These are phyloP conservation scores for Holocentrus rufus DNA, from an alignment of 2,797 vertebrate species.

Conservation along the genomic window DNA sequence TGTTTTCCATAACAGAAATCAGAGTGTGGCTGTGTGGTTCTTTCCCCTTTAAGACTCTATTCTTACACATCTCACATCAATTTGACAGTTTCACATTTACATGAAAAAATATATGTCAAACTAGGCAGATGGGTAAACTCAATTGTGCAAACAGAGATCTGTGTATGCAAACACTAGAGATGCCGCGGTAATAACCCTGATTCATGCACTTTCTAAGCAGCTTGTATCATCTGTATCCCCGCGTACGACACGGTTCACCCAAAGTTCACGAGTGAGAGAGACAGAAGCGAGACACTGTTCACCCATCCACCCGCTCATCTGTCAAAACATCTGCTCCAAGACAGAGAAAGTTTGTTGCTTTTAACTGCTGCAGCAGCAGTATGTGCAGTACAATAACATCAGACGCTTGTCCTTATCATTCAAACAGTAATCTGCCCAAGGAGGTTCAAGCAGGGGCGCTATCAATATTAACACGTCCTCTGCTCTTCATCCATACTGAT, in stretches of 20 bases:
- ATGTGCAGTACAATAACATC: slow-evolving; percentile 50
- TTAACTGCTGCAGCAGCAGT: slow-evolving; percentile 29
- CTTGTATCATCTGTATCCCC: background rate
- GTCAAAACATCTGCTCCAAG: background rate
- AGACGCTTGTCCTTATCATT: slow-evolving; percentile 37
- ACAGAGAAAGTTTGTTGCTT: background rate
- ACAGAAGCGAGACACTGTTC: background rate
- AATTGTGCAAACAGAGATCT: no score
- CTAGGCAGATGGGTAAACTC: no score
- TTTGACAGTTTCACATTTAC: no score
- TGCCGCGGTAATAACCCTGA: background rate
- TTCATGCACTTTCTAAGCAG: background rate
- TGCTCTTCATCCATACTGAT: slow-evolving; percentile 55
- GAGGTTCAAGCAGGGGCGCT: slow-evolving; percentile 40
- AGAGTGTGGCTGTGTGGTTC: no score
- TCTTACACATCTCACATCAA: no score
- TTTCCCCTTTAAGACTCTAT: no score
- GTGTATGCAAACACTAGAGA: no score
- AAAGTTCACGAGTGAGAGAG: background rate
- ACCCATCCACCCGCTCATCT: background rate
- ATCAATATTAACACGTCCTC: slow-evolving; percentile 43
- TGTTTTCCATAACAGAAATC: no score
- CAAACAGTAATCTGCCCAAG: slow-evolving; percentile 47
- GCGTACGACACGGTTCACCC: background rate
- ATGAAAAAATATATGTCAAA: no score